Evolutionary conservation across 2,888 invertebrate species (phyloP), one percentile per base, ranked within the genome.

Genomic region (Nowickia ferox): DNA sequence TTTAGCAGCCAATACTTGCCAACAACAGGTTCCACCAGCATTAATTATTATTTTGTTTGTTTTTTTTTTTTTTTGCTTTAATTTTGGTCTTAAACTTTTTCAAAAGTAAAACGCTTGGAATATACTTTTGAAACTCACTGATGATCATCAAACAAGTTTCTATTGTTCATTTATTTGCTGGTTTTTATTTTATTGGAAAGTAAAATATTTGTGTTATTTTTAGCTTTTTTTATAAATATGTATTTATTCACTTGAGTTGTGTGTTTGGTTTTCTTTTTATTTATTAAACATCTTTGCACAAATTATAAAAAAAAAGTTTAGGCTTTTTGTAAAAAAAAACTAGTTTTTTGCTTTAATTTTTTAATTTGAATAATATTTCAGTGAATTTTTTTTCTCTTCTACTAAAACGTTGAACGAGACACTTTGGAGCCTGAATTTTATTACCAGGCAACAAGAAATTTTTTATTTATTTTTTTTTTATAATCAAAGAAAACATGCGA

Each of bases 31-130:
- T 78, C 61, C 61, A 15, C 78, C 30, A 55, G 72, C 55, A 69
- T 53, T 78, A 78, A 84, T 84, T 68, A 78, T n/a, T n/a, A n/a
- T n/a, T n/a, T n/a, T n/a, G 69, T 51, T 55, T 74, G n/a, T 77
- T 75, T 69, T 19, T 19, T 10, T 48, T 2, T 46, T 13, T 42
- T 30, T 17, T 61, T 55, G 5, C 17, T 51, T 78, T 61, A 63
- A 44, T 66, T 66, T 74, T 57, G n/a, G 10, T 42, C 53, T 30
- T 51, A n/a, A 51, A 19, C 11, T 63, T 48, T 74, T 48, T 42
- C 48, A 51, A 19, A 63, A 59, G 51, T 68, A 46, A 65, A 74
- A 71, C 22, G 17, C 53, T 22, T 40, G 19, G 42, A 66, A 19
- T 53, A 44, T 71, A 38, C 38, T 63, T 71, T 15, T 44, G 48